Evolutionary conservation across 2,888 invertebrate species (phyloP).

Genomic region (Trypoxylon attenuatum): DNA sequence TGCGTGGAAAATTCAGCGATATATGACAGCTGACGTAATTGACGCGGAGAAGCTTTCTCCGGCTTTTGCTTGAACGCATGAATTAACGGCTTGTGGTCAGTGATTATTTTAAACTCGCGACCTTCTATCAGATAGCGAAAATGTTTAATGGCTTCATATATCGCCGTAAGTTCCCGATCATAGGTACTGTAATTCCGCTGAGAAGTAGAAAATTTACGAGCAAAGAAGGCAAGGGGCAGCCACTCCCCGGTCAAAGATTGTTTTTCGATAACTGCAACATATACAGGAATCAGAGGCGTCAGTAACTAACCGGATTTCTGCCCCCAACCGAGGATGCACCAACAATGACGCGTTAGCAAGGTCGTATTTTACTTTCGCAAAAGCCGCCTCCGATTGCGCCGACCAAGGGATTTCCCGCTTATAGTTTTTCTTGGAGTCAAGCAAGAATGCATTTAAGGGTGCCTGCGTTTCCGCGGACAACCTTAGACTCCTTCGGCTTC

Average conservation of each 20-base stretch:
- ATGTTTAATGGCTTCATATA: no score
- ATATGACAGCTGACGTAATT: no score
- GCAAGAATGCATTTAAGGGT: background rate
- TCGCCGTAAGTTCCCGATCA: no score
- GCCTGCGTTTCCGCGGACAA: background rate
- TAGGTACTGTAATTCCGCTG: no score
- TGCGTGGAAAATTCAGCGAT: no score
- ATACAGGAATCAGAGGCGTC: constrained; percentile 1
- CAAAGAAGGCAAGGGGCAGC: background rate
- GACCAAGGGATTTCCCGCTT: no score
- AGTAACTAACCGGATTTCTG: background rate
- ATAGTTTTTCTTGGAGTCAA: constrained; percentile 6
- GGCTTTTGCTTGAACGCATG: background rate
- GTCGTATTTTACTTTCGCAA: background rate
- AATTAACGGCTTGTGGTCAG: background rate
- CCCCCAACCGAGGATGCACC: background rate
- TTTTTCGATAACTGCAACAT: background rate
- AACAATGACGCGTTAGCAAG: background rate
- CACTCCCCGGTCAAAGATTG: background rate
- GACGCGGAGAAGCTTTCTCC: no score
- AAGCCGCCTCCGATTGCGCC: background rate
- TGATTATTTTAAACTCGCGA: background rate
- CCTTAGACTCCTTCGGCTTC: background rate
- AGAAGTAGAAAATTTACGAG: background rate
- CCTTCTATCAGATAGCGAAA: no score